Evolutionary conservation across 2,113 vertebrate species (phyloP).

Genomic region (Oncorhynchus gorbuscha): DNA sequence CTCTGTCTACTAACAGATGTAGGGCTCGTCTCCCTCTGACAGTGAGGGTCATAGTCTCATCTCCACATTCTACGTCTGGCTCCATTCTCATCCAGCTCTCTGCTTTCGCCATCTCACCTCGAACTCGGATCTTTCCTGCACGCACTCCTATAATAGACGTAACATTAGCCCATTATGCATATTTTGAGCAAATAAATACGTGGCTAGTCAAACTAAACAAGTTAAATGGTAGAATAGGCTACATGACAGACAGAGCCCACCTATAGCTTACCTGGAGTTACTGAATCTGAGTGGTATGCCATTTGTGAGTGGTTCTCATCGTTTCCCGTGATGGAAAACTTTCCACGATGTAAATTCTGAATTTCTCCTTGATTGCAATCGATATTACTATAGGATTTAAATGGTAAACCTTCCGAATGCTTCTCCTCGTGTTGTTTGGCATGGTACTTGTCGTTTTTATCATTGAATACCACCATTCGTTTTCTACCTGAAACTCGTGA

Average conservation of each 20-base stretch:
- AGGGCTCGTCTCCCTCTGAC: background rate
- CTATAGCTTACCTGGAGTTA: background rate
- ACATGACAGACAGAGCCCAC: background rate
- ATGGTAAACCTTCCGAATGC: background rate
- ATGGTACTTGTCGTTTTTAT: background rate
- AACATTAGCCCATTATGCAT: too few relatives aligned
- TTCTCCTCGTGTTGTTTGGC: background rate
- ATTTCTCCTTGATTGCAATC: background rate
- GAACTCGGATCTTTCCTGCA: background rate
- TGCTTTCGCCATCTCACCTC: background rate
- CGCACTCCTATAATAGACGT: background rate
- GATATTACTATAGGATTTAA: background rate
- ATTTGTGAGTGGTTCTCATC: background rate
- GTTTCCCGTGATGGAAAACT: background rate
- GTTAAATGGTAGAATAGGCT: background rate
- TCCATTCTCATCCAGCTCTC: background rate
- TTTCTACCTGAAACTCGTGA: background rate
- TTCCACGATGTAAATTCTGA: background rate
- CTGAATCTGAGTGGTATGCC: background rate
- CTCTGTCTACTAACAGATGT: background rate
- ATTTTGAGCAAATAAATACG: too few relatives aligned
- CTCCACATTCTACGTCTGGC: background rate
- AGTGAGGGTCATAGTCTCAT: background rate
- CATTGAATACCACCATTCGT: background rate
- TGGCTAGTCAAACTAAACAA: background rate